phyloP scores from a whole-genome alignment of 2,797 vertebrate genomes.

The Channa striata region DNA sequence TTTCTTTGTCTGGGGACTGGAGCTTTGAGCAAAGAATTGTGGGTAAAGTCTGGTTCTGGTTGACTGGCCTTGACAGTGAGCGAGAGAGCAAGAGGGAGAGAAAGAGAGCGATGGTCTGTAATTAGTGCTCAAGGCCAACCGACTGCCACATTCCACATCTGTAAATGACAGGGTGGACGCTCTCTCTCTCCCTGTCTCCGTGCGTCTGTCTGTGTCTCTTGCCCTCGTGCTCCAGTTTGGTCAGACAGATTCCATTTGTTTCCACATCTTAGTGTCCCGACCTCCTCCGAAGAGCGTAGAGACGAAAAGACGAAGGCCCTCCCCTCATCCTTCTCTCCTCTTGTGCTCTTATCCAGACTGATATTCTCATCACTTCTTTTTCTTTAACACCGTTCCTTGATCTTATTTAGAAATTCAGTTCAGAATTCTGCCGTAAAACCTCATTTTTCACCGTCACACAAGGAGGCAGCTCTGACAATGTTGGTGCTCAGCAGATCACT shows the following conservation, averaged over 20 bases:
- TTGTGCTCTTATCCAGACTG: not conserved
- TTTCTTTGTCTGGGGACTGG: conserved; percentile 52
- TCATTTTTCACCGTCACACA: not conserved
- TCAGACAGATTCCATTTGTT: conserved; percentile 37
- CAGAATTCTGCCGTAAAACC: not conserved
- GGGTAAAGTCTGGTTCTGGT: conserved; percentile 72
- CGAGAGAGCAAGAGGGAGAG: conserved; percentile 7
- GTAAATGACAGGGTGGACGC: conserved; percentile 77
- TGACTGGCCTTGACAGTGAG: conserved; percentile 61
- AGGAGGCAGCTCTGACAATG: no score
- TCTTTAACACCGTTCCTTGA: not conserved
- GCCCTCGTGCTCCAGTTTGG: conserved; percentile 12
- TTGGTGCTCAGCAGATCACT: not conserved
- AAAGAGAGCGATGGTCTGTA: conserved; percentile 64
- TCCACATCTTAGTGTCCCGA: conserved; percentile 23
- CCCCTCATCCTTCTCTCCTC: conserved; percentile 1
- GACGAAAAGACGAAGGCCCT: not conserved
- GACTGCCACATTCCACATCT: conserved; percentile 77
- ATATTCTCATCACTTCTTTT: not conserved
- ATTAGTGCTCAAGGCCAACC: conserved; percentile 71
- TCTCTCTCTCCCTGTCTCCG: conserved; percentile 16
- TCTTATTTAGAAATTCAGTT: not conserved
- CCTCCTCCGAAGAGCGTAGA: conserved; percentile 10
- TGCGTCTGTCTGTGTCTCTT: conserved; percentile 38
- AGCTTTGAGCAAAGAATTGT: conserved; percentile 65